These are phyloP conservation scores for Pollenia labialis DNA, from an alignment of 2,888 invertebrate species.

Conservation along the genomic window DNA sequence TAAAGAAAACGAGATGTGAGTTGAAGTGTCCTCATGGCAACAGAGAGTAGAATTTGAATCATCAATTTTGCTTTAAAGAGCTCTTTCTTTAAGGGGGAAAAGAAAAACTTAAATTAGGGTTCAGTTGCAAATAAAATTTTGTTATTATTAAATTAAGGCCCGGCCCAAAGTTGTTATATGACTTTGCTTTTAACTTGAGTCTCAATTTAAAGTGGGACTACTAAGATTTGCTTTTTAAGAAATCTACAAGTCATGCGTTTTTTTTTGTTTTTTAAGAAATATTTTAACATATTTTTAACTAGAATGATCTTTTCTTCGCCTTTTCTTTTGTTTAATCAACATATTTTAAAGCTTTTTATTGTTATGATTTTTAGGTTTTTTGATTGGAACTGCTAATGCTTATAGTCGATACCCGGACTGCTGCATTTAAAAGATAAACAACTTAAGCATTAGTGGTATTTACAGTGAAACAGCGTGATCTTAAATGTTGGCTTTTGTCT, in stretches of 20 bases:
- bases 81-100: background rate
- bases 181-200: constrained; percentile 4
- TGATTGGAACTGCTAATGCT: constrained; percentile 57
- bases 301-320: background rate
- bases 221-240: constrained; percentile 10
- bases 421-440: constrained; percentile 21
- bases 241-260: background rate
- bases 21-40: constrained; percentile 34
- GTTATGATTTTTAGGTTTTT: constrained; percentile 74
- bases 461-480: constrained; percentile 31
- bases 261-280: background rate
- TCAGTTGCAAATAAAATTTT: constrained; percentile 9
- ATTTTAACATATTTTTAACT: constrained; percentile 7
- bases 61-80: constrained; percentile 50
- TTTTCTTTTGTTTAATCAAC: constrained; percentile 74
- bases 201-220: constrained; percentile 28
- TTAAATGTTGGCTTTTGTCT: constrained; percentile 43
- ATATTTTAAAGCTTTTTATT: constrained; percentile 78
- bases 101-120: constrained; percentile 4
- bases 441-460: background rate
- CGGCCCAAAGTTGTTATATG: constrained; percentile 50
- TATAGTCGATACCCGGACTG: constrained; percentile 11
- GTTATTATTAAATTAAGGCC: constrained; percentile 53
- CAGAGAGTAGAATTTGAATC: constrained; percentile 14
- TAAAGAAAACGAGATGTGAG: background rate